These are phyloP conservation scores for Branchellion lobata DNA, from an alignment of 2,888 invertebrate species.

Conservation along the genomic window DNA sequence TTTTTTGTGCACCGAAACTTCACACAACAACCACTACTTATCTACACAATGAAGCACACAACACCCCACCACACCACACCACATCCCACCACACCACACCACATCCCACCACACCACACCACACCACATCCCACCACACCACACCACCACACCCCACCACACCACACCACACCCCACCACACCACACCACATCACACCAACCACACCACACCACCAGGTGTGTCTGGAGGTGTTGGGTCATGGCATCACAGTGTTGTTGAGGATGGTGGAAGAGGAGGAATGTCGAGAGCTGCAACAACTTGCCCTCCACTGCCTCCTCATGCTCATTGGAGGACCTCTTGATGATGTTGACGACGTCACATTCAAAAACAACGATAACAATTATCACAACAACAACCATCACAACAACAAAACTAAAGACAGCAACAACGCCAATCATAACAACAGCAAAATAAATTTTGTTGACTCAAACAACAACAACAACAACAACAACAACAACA, in stretches of 20 bases:
- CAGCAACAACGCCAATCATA: not conserved
- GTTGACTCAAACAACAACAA: too few species aligned
- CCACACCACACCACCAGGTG: too few species aligned
- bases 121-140: too few species aligned
- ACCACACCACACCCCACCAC: too few species aligned
- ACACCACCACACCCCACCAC: too few species aligned
- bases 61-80: too few species aligned
- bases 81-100: too few species aligned
- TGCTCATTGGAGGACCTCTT: not conserved
- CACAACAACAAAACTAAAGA: not conserved
- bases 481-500: not conserved
- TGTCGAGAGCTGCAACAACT: not conserved
- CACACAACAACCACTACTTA: not conserved
- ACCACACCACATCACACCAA: too few species aligned
- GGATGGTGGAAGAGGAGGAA: not conserved
- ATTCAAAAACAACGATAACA: not conserved
- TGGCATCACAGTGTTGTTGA: not conserved
- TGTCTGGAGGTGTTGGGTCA: not conserved
- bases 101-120: too few species aligned
- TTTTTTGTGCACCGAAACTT: not conserved
- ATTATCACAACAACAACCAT: not conserved
- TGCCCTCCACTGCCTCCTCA: not conserved
- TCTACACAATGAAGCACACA: not conserved
- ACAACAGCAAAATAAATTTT: not conserved
- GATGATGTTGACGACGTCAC: not conserved